A percentile compares a stretch with the other conserved stretches of the same genome.
Conservation (phyloP, 2,888 invertebrate genomes). For the Doris montereyensis region DNA sequence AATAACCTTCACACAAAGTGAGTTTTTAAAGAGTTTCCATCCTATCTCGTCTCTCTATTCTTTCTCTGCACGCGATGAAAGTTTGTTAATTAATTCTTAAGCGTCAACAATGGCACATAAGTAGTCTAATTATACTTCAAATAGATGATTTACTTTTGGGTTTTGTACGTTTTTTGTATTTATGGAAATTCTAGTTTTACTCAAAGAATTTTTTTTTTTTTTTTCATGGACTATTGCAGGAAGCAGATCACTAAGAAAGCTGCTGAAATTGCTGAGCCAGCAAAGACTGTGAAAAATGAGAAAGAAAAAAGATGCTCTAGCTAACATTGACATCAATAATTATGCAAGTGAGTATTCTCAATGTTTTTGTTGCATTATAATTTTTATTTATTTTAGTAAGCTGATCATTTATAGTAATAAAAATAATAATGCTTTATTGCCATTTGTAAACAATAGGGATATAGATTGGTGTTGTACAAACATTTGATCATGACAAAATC, state of each 20-base stretch:
- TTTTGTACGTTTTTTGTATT: no score
- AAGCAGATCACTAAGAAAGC: conserved; percentile 55
- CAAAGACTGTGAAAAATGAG: conserved; percentile 68
- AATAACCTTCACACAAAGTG: conserved; percentile 65
- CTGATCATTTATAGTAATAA: no score
- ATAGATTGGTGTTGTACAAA: no score
- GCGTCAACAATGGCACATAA: no score
- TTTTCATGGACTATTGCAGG: conserved; percentile 23
- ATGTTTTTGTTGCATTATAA: neutral
- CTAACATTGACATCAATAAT: conserved; percentile 77
- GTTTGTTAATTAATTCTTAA: neutral
- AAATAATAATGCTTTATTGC: no score
- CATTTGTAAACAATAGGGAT: no score
- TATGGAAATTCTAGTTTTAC: no score
- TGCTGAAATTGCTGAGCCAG: conserved; percentile 68
- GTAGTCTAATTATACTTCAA: no score
- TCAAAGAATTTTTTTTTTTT: neutral
- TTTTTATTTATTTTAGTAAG: no score
- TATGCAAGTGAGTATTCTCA: conserved; percentile 75
- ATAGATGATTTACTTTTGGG: no score
- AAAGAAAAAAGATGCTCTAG: conserved; percentile 75
- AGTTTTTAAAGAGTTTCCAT: conserved; percentile 37
- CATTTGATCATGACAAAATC: no score
- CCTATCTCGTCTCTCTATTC: neutral
- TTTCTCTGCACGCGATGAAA: neutral